Evolutionary conservation across 92 coral and sea anemone genomes (phyloP), one percentile per base, ranked within the genome.

Genomic region (Galaxea fascicularis): DNA sequence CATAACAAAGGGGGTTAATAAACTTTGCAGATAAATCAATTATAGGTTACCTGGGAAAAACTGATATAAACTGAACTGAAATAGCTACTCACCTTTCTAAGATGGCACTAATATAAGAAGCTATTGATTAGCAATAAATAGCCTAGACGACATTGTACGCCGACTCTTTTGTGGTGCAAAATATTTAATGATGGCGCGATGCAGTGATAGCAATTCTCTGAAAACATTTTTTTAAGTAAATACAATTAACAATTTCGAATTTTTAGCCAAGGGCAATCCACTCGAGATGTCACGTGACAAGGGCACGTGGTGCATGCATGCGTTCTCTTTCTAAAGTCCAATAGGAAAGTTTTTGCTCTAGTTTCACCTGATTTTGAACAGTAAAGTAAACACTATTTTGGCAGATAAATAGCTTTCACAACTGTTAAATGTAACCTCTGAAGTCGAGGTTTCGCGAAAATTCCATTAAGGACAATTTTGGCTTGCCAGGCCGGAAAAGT

Each of bases 101-200:
- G 21, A 65, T 25, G 31, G 82, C 24, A 63, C 58, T 41, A 3
- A 26, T 41, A 44, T 63, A 27, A 63, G 44, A 14, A 27, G 17
- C 44, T 45, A 25, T 44, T 78, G 31, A 78, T 26, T 25, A 17
- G 10, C 0, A 25, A 29, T 22, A 14, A 59, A n/a, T 25, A 15
- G 71, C 71, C 28, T 16, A 49, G 59, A 64, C 41, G 71, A 63
- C 70, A 64, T 6, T 24, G 21, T 8, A 21, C 59, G 71, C 11
- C 25, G 15, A 15, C 18, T 78, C 44, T 44, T 67, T 18, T 8
- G 21, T 30, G 30, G 66, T 54, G 26, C 52, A 46, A 77, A 44
- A 71, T 8, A 9, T 65, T 78, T 41, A 12, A 18, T 18, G 5
- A 26, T 44, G 73, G 83, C 73, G 63, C 49, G 83, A 78, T 78